These are phyloP conservation scores for Clivina fossor DNA, from an alignment of 2,888 invertebrate species.

Conservation along the genomic window DNA sequence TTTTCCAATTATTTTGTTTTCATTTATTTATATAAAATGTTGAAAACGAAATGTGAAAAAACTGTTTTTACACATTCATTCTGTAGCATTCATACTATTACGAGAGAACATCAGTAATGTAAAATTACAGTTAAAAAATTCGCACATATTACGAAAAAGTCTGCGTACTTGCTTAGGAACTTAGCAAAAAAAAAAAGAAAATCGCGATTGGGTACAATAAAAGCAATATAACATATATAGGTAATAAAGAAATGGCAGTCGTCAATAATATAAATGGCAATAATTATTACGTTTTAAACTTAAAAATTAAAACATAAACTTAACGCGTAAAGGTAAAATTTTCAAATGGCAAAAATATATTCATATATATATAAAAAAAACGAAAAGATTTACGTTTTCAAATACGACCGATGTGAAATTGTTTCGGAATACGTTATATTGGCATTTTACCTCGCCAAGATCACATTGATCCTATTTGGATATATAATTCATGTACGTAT, in stretches of 20 bases:
- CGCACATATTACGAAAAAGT: slow-evolving; percentile 10
- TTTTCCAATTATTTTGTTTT: slow-evolving; percentile 10
- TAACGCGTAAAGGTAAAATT: slow-evolving; percentile 18
- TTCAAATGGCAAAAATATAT: slow-evolving; percentile 30
- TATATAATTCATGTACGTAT: slow-evolving; percentile 12
- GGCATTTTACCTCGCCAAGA: slow-evolving; percentile 3
- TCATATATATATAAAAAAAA: slow-evolving; percentile 17
- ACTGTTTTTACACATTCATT: slow-evolving; percentile 16
- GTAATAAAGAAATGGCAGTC: slow-evolving; percentile 29
- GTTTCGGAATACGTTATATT: slow-evolving; percentile 12
- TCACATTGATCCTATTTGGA: slow-evolving; percentile 5
- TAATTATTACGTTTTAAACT: slow-evolving; percentile 17
- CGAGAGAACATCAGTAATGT: slow-evolving; percentile 24
- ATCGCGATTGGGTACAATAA: slow-evolving; percentile 14
- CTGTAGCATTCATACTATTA: slow-evolving; percentile 19
- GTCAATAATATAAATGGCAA: slow-evolving; percentile 30
- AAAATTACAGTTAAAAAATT: slow-evolving; percentile 31
- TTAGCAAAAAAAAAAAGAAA: slow-evolving; percentile 28
- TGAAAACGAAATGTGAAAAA: slow-evolving; percentile 18
- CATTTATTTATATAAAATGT: background rate
- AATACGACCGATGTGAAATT: slow-evolving; percentile 13
- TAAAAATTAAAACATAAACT: slow-evolving; percentile 21
- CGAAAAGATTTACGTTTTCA: slow-evolving; percentile 7
- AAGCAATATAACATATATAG: slow-evolving; percentile 25
- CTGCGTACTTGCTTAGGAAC: slow-evolving; percentile 24